Conservation (phyloP, 2,888 invertebrate species). For the Agriopis marginaria region DNA sequence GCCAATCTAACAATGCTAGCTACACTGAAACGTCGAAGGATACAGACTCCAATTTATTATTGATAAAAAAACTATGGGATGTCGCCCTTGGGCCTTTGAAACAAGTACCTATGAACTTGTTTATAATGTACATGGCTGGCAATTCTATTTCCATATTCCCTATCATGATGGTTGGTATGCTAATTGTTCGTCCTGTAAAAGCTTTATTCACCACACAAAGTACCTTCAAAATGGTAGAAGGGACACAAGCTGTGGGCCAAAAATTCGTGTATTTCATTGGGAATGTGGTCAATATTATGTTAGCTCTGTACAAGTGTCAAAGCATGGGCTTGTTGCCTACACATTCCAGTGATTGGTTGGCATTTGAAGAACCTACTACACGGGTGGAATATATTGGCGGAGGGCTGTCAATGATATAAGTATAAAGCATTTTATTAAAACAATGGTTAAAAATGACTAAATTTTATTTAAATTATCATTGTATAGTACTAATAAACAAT, state of each 20-base stretch:
- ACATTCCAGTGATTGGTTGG: constrained; percentile 99
- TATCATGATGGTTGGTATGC: constrained; percentile 99
- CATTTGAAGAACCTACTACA: constrained; percentile 96
- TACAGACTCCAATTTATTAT: constrained; percentile 92
- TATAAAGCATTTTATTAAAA: constrained; percentile 63
- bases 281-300: constrained; percentile 95
- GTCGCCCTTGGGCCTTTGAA: constrained; percentile 97
- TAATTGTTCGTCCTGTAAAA: constrained; percentile 98
- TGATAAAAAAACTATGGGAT: constrained; percentile 98
- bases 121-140: constrained; percentile 99
- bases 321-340: constrained; percentile 99
- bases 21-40: constrained; percentile 93
- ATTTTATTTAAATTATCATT: constrained; percentile 56
- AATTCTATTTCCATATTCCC: constrained; percentile 99
- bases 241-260: constrained; percentile 95
- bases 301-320: constrained; percentile 98
- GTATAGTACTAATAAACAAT: constrained; percentile 68
- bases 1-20: constrained; percentile 89
- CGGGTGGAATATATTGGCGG: constrained; percentile 95
- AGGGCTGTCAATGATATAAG: constrained; percentile 87
- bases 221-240: constrained; percentile 98
- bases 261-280: constrained; percentile 97
- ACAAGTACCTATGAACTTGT: constrained; percentile 99
- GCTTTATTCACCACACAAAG: constrained; percentile 96
- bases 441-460: constrained; percentile 40